A percentile compares a stretch with the other conserved stretches of the same genome.
Conservation (phyloP, 2,888 invertebrate genomes). For the Malthinus seriepunctatus region DNA sequence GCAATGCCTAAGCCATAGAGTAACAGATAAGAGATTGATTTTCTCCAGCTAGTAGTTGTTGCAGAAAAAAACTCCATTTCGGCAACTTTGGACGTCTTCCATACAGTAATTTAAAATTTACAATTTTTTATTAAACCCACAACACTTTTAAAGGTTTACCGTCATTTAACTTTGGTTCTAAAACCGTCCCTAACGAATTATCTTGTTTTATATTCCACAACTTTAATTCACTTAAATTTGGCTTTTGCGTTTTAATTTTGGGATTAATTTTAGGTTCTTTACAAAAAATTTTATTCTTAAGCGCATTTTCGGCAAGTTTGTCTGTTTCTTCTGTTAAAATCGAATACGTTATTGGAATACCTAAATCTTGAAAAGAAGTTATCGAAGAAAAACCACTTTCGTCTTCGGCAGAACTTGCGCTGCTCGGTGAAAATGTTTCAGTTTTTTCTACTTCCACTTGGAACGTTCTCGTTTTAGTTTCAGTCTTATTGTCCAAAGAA, state of each 20-base stretch:
- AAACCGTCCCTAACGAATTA: not conserved
- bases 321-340: conserved; percentile 36
- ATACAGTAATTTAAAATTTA: too few species aligned
- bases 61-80: too few species aligned
- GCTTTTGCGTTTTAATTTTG: not conserved
- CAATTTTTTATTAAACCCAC: not conserved
- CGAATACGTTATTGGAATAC: conserved; percentile 61
- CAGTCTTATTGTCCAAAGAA: not conserved
- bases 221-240: not conserved
- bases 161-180: not conserved
- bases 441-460: conserved; percentile 36
- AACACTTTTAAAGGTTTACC: conserved; percentile 1
- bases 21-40: too few species aligned
- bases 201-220: not conserved
- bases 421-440: conserved; percentile 40
- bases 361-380: conserved; percentile 82
- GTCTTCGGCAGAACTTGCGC: conserved; percentile 64
- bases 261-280: too few species aligned
- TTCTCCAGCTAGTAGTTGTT: too few species aligned
- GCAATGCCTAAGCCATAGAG: too few species aligned
- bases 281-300: not conserved
- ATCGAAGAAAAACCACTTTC: conserved; percentile 87
- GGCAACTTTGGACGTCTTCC: too few species aligned
- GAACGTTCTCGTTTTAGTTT: conserved; percentile 12
- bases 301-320: not conserved